Evolutionary conservation across 2,888 invertebrate species (phyloP), one percentile per base, ranked within the genome.

Genomic region (Achlya flavicornis): DNA sequence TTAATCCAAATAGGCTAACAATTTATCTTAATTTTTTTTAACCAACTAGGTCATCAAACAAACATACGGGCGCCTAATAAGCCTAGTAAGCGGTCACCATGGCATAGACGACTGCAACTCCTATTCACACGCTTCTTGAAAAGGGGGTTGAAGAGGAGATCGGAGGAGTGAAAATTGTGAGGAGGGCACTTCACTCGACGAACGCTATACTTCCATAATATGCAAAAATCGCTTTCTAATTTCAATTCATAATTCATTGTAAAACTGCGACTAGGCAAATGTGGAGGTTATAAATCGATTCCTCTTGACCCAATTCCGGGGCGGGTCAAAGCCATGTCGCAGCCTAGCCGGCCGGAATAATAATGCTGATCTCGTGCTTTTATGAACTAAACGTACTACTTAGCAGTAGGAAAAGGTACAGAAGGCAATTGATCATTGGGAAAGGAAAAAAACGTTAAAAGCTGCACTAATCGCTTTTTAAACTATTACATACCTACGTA

Each of bases 301-400:
- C 87, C 85, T 86, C 90, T 91, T 92, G 91, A 91, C 91, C 91
- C 75, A 88, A 87, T 88, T 90, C 78, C 76, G 73, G 41, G 19
- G 62, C 71, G 73, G 91, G 91, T 91, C 91, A 91, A 92, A 90
- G 90, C 87, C 91, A 83, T 84, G 88, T 84, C 83, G 76, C 80
- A 71, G 76, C 76, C 73, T 68, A 76, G 77, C 66, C 76, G 75
- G 66, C 72, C 80, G 70, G 86, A 85, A 89, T 88, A 76, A 77
- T 72, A 78, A 79, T 78, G 67, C 64, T 69, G 68, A 53, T 60
- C 19, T 26, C 41, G 41, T 41, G 38, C 38, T 38, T 35, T 16
- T 32, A 33, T 14, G 19, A 35, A n/a, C 19, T 16, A 11, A 12
- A 19, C 19, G 19, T 53, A 19, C 3, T 1, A 3, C 1, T 3